Percentiles rank a stretch among this genome's conserved stretches.
Conservation (phyloP, 2,797 vertebrate species). For the Rhadinocentrus ornatus region DNA sequence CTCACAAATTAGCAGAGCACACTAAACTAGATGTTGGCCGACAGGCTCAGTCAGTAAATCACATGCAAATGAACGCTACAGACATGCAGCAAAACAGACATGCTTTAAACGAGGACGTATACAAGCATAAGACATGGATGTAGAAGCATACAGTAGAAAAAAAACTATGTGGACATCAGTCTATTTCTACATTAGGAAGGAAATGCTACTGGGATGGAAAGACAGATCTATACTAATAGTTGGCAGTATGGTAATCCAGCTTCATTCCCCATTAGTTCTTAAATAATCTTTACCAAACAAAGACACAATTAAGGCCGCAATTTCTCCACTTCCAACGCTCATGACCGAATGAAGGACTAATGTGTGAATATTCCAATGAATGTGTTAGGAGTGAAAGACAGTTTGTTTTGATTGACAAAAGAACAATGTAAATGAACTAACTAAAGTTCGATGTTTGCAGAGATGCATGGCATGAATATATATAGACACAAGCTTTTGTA, state of each 20-base stretch:
- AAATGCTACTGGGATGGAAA: conserved; percentile 18
- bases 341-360: conserved; percentile 27
- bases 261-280: conserved; percentile 3
- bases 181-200: neutral
- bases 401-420: conserved; percentile 15
- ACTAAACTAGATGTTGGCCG: conserved; percentile 12
- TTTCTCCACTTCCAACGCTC: neutral
- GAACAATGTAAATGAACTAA: conserved; percentile 14
- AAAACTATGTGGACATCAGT: conserved; percentile 11
- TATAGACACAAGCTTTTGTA: conserved; percentile 11
- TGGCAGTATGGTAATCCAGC: conserved; percentile 1
- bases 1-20: conserved; percentile 38
- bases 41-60: conserved; percentile 16
- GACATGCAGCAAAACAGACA: neutral
- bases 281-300: conserved; percentile 10
- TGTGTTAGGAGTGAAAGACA: conserved; percentile 40
- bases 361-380: conserved; percentile 19
- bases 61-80: conserved; percentile 32
- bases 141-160: conserved; percentile 19
- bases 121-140: conserved; percentile 25
- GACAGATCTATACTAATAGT: conserved; percentile 1
- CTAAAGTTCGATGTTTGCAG: conserved; percentile 20
- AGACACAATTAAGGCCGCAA: conserved; percentile 18
- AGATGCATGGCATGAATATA: conserved; percentile 20
- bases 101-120: conserved; percentile 31